These are phyloP conservation scores for Strix aluco DNA, from an alignment of 2,113 vertebrate genomes.

Conservation along the genomic window DNA sequence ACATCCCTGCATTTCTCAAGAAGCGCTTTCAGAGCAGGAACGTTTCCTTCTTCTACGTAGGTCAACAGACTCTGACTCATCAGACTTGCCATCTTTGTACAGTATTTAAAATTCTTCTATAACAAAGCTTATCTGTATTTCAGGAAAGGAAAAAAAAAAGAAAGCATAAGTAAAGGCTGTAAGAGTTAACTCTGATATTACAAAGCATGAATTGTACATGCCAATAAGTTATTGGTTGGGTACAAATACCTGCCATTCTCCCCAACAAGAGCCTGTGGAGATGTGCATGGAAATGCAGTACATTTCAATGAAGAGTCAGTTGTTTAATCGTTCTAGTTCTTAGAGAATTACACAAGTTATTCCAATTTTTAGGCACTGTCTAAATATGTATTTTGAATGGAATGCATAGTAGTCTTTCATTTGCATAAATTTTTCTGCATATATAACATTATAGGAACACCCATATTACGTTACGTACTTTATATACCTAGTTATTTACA, in stretches of 20 bases:
- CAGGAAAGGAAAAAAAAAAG: neutral
- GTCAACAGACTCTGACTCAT: slow-evolving; percentile 89
- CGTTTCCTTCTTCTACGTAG: slow-evolving; percentile 93
- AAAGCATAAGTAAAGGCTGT: neutral
- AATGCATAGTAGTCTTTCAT: neutral
- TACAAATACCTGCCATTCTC: neutral
- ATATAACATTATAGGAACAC: neutral
- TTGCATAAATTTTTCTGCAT: neutral
- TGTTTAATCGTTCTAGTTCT: neutral
- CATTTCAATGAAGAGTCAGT: neutral
- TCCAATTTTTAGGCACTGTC: neutral
- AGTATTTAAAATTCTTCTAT: slow-evolving; percentile 11
- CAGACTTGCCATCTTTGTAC: slow-evolving; percentile 86
- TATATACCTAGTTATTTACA: neutral
- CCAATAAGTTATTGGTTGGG: neutral
- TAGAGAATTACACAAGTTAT: neutral
- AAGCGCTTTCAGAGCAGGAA: slow-evolving; percentile 88
- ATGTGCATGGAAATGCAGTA: accelerated
- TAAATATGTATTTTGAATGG: neutral
- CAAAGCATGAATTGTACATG: neutral
- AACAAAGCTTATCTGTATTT: slow-evolving; percentile 33
- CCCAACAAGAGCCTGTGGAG: neutral
- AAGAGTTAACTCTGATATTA: neutral
- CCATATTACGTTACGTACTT: neutral
- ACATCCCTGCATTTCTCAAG: slow-evolving; percentile 95